Percentiles rank a stretch among this genome's conserved stretches.
These are phyloP conservation scores for Melikaiella ostensackeni DNA, from an alignment of 2,888 invertebrate species.

Conservation along the genomic window DNA sequence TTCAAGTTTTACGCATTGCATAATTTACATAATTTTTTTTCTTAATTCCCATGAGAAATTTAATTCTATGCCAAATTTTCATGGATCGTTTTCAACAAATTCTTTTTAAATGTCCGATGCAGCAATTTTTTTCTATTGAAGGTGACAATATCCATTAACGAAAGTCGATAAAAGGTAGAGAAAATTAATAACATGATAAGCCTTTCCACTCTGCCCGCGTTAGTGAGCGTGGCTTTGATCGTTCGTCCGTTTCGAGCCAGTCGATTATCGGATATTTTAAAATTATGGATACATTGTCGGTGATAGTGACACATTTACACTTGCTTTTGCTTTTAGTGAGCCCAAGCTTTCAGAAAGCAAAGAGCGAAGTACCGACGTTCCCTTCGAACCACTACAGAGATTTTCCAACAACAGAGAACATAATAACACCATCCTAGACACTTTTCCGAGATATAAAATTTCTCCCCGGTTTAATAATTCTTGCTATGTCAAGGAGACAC, in stretches of 20 bases:
- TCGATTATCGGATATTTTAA: constrained; percentile 17
- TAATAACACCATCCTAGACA: not conserved
- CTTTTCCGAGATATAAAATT: not conserved
- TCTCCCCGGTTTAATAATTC: not conserved
- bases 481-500: not conserved
- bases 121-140: not conserved
- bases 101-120: not conserved
- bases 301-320: constrained; percentile 10
- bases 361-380: not conserved
- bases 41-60: too few species aligned
- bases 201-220: not conserved
- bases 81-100: not conserved
- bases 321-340: constrained; percentile 32
- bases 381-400: not conserved
- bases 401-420: not conserved
- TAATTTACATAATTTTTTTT: too few species aligned
- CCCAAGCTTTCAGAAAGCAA: constrained; percentile 1
- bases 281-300: constrained; percentile 13
- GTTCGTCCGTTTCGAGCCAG: constrained; percentile 12
- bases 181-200: constrained; percentile 19
- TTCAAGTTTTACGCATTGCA: too few species aligned
- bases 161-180: not conserved
- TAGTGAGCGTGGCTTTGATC: constrained; percentile 11
- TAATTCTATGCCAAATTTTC: not conserved
- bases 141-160: not conserved